Conservation (phyloP, 1,140 invertebrate species). For the Drosophila arawakana region DNA sequence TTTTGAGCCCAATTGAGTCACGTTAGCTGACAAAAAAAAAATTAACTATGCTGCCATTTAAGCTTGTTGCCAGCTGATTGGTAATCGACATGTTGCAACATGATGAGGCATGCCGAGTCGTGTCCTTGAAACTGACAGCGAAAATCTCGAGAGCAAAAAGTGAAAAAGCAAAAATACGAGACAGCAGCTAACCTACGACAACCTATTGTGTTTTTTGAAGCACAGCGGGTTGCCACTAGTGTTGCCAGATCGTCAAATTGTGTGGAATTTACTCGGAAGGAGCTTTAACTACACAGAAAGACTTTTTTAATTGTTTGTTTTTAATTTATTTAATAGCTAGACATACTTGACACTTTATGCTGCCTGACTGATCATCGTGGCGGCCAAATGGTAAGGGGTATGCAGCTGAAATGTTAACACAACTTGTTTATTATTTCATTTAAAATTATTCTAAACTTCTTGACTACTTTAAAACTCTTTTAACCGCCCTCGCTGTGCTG, state of each 20-base stretch:
- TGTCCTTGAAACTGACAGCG: constrained; percentile 47
- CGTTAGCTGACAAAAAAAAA: constrained; percentile 61
- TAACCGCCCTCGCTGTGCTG: constrained; percentile 10
- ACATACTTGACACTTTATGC: too few relatives aligned
- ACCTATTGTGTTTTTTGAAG: constrained; percentile 41
- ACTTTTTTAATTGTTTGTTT: too few relatives aligned
- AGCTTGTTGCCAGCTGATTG: constrained; percentile 62
- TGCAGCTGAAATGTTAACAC: too few relatives aligned
- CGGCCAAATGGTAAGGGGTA: too few relatives aligned
- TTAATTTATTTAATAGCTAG: too few relatives aligned
- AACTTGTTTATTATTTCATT: too few relatives aligned
- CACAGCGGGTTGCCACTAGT: constrained; percentile 6
- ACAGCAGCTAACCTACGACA: constrained; percentile 61
- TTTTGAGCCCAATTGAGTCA: constrained; percentile 37
- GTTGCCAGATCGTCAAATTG: not conserved
- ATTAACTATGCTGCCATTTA: constrained; percentile 55
- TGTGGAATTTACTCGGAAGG: not conserved
- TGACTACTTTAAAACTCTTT: not conserved
- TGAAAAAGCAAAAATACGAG: constrained; percentile 20
- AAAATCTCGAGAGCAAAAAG: not conserved
- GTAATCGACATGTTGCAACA: constrained; percentile 37
- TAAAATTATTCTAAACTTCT: too few relatives aligned
- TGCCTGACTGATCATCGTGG: too few relatives aligned
- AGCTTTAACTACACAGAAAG: too few relatives aligned
- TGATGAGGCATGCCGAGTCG: not conserved